Conservation (phyloP, 2,113 vertebrate species). For the Xerus inauris region DNA sequence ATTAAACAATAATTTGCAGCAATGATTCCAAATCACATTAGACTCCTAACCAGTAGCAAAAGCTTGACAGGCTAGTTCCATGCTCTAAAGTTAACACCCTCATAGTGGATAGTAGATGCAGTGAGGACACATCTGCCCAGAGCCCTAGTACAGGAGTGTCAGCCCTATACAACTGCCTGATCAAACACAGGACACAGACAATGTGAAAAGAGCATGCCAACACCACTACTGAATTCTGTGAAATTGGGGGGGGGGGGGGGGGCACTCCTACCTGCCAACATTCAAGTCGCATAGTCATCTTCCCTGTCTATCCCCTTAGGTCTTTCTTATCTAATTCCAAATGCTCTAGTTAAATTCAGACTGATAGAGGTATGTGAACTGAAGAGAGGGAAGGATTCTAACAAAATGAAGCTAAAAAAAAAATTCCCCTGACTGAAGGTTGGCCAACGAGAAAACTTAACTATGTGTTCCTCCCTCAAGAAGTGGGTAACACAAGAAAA, state of each 20-base stretch:
- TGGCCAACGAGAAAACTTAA: background rate
- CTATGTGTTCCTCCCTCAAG: background rate
- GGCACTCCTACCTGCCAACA: background rate
- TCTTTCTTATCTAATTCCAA: background rate
- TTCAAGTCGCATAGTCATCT: background rate
- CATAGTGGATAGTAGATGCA: fast-evolving
- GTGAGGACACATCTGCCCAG: background rate
- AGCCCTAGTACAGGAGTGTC: background rate
- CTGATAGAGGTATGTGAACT: background rate
- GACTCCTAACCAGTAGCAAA: background rate
- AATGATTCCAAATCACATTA: background rate
- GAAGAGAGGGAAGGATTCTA: background rate
- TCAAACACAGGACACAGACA: too few relatives aligned
- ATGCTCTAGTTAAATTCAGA: background rate
- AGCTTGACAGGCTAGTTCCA: background rate
- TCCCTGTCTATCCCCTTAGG: background rate
- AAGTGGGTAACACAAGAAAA: background rate
- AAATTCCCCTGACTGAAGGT: background rate
- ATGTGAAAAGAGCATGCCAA: fast-evolving
- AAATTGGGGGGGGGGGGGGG: background rate
- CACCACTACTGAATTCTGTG: background rate
- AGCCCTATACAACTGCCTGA: background rate
- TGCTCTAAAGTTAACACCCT: background rate
- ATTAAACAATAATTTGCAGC: background rate
- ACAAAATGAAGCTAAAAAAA: constrained; percentile 22